A percentile compares a stretch with the other conserved stretches of the same genome.
Evolutionary conservation across 2,113 vertebrate species (phyloP).

Genomic region (Harpagus bidentatus): DNA sequence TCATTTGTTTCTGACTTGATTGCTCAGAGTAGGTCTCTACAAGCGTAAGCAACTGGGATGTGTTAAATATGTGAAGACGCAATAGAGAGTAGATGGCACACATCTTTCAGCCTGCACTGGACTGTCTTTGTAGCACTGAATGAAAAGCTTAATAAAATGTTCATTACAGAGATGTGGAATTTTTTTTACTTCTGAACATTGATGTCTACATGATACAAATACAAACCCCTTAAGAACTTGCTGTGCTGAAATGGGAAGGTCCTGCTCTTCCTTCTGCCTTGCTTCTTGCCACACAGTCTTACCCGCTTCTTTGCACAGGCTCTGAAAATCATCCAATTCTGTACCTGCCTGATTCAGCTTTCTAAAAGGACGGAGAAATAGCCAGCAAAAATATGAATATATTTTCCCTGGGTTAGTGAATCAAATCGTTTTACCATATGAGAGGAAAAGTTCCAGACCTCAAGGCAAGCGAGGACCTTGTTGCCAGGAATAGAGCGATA

Average conservation of each 20-base stretch:
- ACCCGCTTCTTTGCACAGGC: background rate
- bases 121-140: background rate
- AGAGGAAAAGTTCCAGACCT: background rate
- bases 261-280: background rate
- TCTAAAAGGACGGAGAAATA: background rate
- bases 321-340: background rate
- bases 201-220: background rate
- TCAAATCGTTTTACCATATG: background rate
- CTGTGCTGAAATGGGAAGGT: background rate
- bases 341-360: background rate
- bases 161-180: background rate
- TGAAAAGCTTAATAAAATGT: background rate
- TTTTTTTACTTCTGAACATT: background rate
- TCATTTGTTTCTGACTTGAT: background rate
- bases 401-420: background rate
- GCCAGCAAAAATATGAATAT: background rate
- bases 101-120: background rate
- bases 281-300: background rate
- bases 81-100: background rate
- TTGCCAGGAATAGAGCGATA: background rate
- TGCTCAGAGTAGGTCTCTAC: background rate
- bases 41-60: background rate
- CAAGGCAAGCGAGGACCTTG: background rate
- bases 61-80: background rate
- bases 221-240: background rate